Conservation (phyloP, 2,888 invertebrate genomes). For the Drosophila limbata region DNA sequence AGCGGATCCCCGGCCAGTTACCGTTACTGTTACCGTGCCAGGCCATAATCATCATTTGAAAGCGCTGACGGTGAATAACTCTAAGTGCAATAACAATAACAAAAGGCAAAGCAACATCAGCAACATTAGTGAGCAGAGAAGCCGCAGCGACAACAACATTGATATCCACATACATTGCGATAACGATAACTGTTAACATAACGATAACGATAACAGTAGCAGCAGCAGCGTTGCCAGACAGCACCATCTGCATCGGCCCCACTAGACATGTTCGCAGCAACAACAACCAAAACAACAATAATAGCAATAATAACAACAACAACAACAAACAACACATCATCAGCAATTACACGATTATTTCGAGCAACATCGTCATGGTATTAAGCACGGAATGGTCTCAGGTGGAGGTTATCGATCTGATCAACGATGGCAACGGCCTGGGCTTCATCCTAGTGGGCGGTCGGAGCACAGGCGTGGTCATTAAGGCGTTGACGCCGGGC, state of each 20-base stretch:
- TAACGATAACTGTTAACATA: conserved; percentile 7
- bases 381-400: conserved; percentile 99
- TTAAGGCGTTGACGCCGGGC: conserved; percentile 98
- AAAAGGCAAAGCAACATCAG: conserved; percentile 21
- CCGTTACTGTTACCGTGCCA: conserved; percentile 28
- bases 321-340: conserved; percentile 18
- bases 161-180: conserved; percentile 9
- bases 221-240: conserved; percentile 53
- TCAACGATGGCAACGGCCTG: conserved; percentile 98
- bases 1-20: conserved; percentile 46
- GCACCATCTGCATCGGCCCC: conserved; percentile 53
- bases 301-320: conserved; percentile 32
- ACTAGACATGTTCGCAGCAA: conserved; percentile 56
- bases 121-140: conserved; percentile 32
- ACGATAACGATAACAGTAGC: conserved; percentile 7
- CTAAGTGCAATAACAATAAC: conserved; percentile 62
- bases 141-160: conserved; percentile 42
- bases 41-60: conserved; percentile 57
- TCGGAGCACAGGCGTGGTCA: conserved; percentile 98
- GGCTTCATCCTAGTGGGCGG: conserved; percentile 99
- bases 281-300: conserved; percentile 32
- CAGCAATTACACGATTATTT: conserved; percentile 22
- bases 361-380: conserved; percentile 86
- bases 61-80: conserved; percentile 55
- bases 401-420: conserved; percentile 99